These are phyloP conservation scores for Alloplasta piceator DNA, from an alignment of 2,888 invertebrate genomes.

Conservation along the genomic window DNA sequence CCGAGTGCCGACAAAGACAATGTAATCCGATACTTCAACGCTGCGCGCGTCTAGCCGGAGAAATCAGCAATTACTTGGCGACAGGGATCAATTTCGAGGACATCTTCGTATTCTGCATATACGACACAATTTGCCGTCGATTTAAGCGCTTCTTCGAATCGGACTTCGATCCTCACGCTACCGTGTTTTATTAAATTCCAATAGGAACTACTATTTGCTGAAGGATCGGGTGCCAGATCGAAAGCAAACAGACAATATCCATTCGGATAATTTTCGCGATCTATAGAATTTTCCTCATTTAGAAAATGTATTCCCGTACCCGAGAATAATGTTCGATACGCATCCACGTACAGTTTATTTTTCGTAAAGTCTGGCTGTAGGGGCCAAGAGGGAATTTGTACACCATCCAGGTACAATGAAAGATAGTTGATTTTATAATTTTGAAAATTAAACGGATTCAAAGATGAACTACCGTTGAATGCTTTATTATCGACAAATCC, in stretches of 20 bases:
- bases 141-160: conserved; percentile 63
- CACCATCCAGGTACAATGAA: conserved; percentile 64
- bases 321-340: conserved; percentile 65
- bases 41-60: background rate
- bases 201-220: too few species aligned
- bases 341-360: too few species aligned
- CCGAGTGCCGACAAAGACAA: background rate
- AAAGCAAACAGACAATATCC: too few species aligned
- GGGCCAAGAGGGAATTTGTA: conserved; percentile 66
- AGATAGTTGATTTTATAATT: too few species aligned
- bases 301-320: too few species aligned
- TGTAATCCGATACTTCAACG: too few species aligned
- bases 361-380: conserved; percentile 62
- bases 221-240: too few species aligned
- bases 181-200: too few species aligned
- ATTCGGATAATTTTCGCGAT: conserved; percentile 55
- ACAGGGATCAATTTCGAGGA: conserved; percentile 71
- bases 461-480: conserved; percentile 59
- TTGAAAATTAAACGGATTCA: too few species aligned
- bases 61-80: conserved; percentile 60
- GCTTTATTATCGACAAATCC: too few species aligned
- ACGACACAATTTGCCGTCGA: too few species aligned
- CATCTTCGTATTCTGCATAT: conserved; percentile 73
- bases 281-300: conserved; percentile 60
- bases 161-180: too few species aligned